These are phyloP conservation scores for Hippopotamyrus pictus DNA, from an alignment of 2,797 vertebrate genomes.

Conservation along the genomic window DNA sequence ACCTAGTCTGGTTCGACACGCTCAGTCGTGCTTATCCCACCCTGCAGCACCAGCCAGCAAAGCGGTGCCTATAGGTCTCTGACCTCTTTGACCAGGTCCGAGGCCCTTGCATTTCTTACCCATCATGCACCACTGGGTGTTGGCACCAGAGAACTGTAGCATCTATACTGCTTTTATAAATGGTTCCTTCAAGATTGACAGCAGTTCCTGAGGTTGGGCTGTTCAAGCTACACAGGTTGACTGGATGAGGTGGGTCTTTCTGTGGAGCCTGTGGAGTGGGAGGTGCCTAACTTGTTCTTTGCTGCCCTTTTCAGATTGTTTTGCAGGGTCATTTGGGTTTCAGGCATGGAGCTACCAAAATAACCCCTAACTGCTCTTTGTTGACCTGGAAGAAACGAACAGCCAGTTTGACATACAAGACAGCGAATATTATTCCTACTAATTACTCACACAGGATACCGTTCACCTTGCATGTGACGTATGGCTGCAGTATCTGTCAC, in stretches of 20 bases:
- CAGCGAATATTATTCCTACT: constrained; percentile 51
- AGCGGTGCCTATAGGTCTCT: background rate
- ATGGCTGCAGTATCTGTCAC: constrained; percentile 53
- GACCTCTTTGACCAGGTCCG: background rate
- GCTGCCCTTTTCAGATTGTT: constrained; percentile 33
- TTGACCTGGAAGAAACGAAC: constrained; percentile 24
- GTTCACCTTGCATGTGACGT: constrained; percentile 44
- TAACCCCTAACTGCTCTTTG: constrained; percentile 21
- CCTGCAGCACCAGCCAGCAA: background rate
- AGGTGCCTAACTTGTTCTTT: background rate
- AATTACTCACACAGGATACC: constrained; percentile 47
- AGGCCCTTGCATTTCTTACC: background rate
- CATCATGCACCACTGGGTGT: background rate
- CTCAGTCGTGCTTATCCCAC: background rate
- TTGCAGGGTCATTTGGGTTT: constrained; percentile 51
- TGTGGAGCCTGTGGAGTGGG: background rate
- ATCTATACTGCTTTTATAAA: constrained; percentile 4
- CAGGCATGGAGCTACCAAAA: constrained; percentile 32
- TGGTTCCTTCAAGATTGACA: constrained; percentile 4
- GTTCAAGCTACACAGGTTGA: background rate
- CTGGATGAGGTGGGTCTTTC: background rate
- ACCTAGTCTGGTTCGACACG: background rate
- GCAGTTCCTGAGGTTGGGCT: background rate
- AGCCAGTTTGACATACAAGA: constrained; percentile 26
- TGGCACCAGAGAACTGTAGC: background rate